Conservation (phyloP, 2,888 invertebrate genomes). For the Amblyjoppa proteus region DNA sequence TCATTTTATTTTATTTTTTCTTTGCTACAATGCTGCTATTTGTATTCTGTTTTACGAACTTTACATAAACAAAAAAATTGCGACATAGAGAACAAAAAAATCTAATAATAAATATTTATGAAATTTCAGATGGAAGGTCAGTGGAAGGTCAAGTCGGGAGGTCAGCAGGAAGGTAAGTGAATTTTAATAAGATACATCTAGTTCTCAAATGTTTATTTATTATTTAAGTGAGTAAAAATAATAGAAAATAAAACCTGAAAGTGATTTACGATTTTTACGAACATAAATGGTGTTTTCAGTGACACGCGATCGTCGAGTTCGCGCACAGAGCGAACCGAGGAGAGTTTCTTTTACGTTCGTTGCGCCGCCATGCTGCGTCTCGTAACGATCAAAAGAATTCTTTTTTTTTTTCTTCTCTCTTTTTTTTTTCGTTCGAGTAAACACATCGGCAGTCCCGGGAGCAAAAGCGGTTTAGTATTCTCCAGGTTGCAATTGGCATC, state of each 20-base stretch:
- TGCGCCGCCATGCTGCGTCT: background rate
- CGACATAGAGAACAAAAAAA: background rate
- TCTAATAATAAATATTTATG: background rate
- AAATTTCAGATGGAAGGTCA: conserved; percentile 5
- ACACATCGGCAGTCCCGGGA: conserved; percentile 72
- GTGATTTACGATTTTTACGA: too few species aligned
- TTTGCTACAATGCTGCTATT: background rate
- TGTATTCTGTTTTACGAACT: background rate
- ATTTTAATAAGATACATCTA: too few species aligned
- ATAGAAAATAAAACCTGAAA: too few species aligned
- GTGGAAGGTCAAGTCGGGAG: background rate
- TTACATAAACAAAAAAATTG: too few species aligned
- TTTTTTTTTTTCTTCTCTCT: conserved; percentile 6
- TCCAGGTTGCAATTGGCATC: conserved; percentile 81
- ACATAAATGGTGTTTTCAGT: too few species aligned
- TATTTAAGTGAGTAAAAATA: too few species aligned
- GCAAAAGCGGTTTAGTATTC: conserved; percentile 81
- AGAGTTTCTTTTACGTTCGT: background rate
- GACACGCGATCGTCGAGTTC: background rate
- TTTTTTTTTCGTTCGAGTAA: conserved; percentile 74
- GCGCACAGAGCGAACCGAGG: background rate
- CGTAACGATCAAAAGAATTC: conserved; percentile 1
- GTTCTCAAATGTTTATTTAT: too few species aligned
- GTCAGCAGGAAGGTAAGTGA: background rate
- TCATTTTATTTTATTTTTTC: background rate